A percentile compares a stretch with the other conserved stretches of the same genome.
Evolutionary conservation across 2,113 vertebrate genomes (phyloP).

Genomic region (Phoenicopterus ruber): DNA sequence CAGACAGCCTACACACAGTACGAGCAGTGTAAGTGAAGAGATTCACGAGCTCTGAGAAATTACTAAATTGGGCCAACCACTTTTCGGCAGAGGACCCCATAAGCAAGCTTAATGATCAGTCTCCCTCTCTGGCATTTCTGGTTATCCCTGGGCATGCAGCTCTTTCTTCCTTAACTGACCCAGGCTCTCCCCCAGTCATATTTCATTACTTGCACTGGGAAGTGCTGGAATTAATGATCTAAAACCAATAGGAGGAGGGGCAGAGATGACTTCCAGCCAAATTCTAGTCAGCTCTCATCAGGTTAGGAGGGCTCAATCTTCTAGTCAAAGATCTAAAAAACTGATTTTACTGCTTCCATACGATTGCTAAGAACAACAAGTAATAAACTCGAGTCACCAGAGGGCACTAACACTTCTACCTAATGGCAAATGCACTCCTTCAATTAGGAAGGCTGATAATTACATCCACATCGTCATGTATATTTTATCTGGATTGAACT

Average conservation of each 20-base stretch:
- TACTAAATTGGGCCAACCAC: too few species aligned
- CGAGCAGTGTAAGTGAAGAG: background rate
- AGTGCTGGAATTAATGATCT: background rate
- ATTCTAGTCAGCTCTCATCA: background rate
- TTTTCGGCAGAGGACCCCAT: background rate
- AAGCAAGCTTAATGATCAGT: background rate
- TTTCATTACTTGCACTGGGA: background rate
- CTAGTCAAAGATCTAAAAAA: background rate
- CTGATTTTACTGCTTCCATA: background rate
- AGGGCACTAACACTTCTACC: background rate
- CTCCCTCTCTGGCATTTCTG: background rate
- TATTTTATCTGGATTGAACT: slow-evolving; percentile 51
- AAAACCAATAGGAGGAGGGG: background rate
- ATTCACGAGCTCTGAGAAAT: background rate
- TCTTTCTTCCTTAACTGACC: background rate
- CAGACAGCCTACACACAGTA: background rate
- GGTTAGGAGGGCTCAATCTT: background rate
- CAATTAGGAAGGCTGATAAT: slow-evolving; percentile 44
- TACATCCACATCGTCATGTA: slow-evolving; percentile 37
- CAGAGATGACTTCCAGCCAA: background rate
- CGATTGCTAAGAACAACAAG: background rate
- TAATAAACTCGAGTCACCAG: slow-evolving; percentile 17
- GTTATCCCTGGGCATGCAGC: background rate
- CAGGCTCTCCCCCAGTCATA: background rate
- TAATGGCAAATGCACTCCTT: slow-evolving; percentile 19